Evolutionary conservation across 2,797 vertebrate genomes (phyloP).

Genomic region (Nyctalus aviator): DNA sequence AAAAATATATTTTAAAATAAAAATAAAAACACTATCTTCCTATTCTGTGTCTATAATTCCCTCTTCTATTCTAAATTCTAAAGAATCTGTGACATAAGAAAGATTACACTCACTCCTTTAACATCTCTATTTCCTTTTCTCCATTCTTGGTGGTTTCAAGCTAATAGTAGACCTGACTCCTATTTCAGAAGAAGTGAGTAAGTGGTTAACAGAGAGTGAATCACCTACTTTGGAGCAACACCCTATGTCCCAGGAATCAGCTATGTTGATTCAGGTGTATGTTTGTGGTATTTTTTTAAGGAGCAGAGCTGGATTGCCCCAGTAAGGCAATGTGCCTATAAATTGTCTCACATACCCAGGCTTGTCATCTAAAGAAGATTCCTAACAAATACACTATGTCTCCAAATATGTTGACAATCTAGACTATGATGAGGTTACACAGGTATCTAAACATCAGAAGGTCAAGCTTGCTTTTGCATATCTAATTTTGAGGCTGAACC

Average conservation of each 20-base stretch:
- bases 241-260: background rate
- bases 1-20: too few species aligned
- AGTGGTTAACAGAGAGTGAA: background rate
- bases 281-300: background rate
- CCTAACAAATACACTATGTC: background rate
- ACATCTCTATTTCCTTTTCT: background rate
- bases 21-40: background rate
- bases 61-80: background rate
- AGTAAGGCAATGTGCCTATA: background rate
- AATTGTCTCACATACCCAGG: background rate
- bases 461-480: background rate
- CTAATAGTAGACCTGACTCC: background rate
- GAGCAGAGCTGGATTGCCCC: background rate
- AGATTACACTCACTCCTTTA: background rate
- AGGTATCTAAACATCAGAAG: background rate
- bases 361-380: background rate
- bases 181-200: background rate
- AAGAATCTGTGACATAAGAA: background rate
- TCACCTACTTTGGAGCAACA: background rate
- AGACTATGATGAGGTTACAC: background rate
- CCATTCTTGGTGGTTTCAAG: background rate
- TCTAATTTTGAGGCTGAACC: background rate
- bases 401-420: background rate
- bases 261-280: slow-evolving; percentile 50
- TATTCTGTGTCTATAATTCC: background rate